Evolutionary conservation across 2,797 vertebrate genomes (phyloP).

Genomic region (Anas flavirostris): DNA sequence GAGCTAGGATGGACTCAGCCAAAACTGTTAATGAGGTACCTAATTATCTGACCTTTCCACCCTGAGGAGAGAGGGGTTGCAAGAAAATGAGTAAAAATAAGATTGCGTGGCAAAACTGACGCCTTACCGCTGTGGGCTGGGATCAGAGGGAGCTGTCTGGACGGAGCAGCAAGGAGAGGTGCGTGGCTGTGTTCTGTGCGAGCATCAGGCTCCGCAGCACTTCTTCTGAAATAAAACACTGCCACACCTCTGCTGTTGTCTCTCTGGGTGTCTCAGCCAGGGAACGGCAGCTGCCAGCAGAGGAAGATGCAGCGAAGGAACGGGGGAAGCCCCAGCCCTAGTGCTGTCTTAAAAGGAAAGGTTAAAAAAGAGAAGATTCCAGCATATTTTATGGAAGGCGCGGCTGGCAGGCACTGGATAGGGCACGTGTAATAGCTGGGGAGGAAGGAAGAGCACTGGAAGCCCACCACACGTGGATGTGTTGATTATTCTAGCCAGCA

Average conservation of each 20-base stretch:
- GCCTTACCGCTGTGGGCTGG: not conserved
- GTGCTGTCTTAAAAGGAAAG: not conserved
- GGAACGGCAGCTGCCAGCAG: not conserved
- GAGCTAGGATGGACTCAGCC: not conserved
- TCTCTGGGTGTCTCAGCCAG: not conserved
- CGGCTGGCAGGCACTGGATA: not conserved
- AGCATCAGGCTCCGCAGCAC: not conserved
- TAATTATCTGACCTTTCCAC: not conserved
- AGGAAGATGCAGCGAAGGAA: not conserved
- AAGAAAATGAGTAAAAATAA: not conserved
- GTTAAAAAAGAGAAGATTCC: not conserved
- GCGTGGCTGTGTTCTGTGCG: not conserved
- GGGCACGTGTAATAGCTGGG: not conserved
- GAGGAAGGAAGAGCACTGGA: not conserved
- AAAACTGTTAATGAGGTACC: not conserved
- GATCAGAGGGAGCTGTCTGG: not conserved
- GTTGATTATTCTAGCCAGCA: not conserved
- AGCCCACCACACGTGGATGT: not conserved
- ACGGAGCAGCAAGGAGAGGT: not conserved
- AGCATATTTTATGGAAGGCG: not conserved
- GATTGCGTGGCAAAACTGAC: not conserved
- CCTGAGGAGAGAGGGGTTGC: not conserved
- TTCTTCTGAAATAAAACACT: not conserved
- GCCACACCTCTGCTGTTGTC: not conserved
- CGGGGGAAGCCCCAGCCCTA: not conserved